Conservation (phyloP, 2,888 invertebrate species). For the Tinea pellionella region DNA sequence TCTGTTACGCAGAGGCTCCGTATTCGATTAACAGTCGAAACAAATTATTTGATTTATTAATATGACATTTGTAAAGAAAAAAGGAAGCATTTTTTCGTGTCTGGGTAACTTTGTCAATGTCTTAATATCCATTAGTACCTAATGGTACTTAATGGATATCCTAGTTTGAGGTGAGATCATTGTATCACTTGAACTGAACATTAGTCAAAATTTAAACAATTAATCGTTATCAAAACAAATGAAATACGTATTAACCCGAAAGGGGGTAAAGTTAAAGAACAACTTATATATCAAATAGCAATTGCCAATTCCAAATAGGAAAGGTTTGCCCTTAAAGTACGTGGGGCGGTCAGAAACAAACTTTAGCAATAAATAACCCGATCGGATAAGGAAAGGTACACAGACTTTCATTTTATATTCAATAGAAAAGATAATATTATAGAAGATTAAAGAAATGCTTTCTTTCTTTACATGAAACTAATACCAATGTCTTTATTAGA, state of each 20-base stretch:
- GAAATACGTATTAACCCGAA: background rate
- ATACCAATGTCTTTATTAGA: background rate
- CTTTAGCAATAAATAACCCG: slow-evolving; percentile 65
- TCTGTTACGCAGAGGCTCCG: too few relatives aligned
- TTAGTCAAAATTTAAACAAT: slow-evolving; percentile 34
- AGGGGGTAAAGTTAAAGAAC: background rate
- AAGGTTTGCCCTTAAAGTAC: slow-evolving; percentile 63
- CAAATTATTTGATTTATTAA: too few relatives aligned
- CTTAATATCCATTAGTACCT: too few relatives aligned
- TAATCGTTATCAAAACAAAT: slow-evolving; percentile 37
- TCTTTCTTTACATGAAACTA: background rate
- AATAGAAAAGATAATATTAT: slow-evolving; percentile 52
- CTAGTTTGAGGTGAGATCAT: too few relatives aligned
- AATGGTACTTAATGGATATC: too few relatives aligned
- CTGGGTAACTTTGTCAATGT: too few relatives aligned
- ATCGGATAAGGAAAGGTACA: slow-evolving; percentile 63
- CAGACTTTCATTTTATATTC: slow-evolving; percentile 60
- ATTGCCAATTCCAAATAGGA: slow-evolving; percentile 63
- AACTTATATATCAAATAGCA: slow-evolving; percentile 46
- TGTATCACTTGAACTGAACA: too few relatives aligned
- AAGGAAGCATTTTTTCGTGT: too few relatives aligned
- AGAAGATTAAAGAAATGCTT: slow-evolving; percentile 1
- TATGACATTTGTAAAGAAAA: too few relatives aligned
- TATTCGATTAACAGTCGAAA: too few relatives aligned
- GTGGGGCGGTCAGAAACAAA: slow-evolving; percentile 69